Base-by-base conservation (phyloP, 2,888 invertebrate genomes). In the Pyrrhosoma nymphula region DNA sequence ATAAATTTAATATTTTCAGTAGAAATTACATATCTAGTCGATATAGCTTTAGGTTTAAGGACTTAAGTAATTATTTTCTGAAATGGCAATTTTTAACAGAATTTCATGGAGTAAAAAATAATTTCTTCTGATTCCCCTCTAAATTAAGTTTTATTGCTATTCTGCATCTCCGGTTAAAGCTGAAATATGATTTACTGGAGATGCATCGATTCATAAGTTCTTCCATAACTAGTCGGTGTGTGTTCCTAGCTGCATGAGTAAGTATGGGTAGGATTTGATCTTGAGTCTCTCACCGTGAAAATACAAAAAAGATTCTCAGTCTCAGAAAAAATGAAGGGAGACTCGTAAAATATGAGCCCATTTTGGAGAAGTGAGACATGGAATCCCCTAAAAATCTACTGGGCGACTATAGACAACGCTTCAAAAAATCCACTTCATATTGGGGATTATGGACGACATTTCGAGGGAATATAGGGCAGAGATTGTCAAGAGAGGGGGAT, bases 401-500 rank as follows among this genome's bases (percentile, higher is more conserved):
- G 35, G 63, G 35, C 23, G 60, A 69, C 63, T 35, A 91, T 60
- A 63, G 91, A 10, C 91, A 56, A 56, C 14, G 35, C 69, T 93
- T 14, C 47, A 30, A n/a, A 47, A 75, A 63, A 93, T 75, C 56
- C 90, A 93, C 39, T 93, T 93, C n/a, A 47, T 93, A 75, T 93
- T 93, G 93, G n/a, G 93, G 69, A 47, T 93, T 69, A 93, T 82
- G 93, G 47, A 26, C 39, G 47, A 93, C 39, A 93, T 47, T 20
- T 69, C 69, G 75, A 47, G 75, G 56, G 47, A 75, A 69, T 93
- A 69, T 93, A 69, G 91, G 91, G 47, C 75, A 69, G 93, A 75
- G 47, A 91, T 63, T 63, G 35, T 63, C 91, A 39, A 39, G 39
- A 60, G 56, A 47, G 55, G n/a, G 90, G 90, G 60, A 20, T 30